Conservation (phyloP, 2,888 invertebrate species). For the Drosophila mimetica region DNA sequence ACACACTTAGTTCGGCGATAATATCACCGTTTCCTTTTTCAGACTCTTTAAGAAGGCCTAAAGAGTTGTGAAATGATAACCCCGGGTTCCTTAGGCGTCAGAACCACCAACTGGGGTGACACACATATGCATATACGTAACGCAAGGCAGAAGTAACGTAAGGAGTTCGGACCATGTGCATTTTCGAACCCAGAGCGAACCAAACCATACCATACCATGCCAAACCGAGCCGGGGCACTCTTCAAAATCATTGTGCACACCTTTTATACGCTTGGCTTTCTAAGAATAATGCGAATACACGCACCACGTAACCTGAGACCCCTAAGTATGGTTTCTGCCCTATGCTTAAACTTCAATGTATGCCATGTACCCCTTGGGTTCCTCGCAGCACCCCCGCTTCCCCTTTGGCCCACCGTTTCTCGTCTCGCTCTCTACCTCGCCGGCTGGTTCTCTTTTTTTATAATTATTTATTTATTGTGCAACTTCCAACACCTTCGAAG, state of each 20-base stretch:
- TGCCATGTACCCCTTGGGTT: conserved; percentile 53
- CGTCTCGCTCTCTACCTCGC: conserved; percentile 14
- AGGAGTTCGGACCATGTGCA: conserved; percentile 25
- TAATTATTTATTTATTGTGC: conserved; percentile 84
- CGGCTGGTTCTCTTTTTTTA: conserved; percentile 63
- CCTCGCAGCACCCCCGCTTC: background rate
- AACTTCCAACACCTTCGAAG: conserved; percentile 83
- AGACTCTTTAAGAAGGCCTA: background rate
- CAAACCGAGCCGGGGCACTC: conserved; percentile 26
- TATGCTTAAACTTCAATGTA: conserved; percentile 80
- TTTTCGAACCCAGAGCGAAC: conserved; percentile 2
- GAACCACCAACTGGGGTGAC: conserved; percentile 18
- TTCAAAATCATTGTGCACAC: conserved; percentile 77
- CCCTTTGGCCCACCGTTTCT: conserved; percentile 12
- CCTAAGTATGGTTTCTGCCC: conserved; percentile 80
- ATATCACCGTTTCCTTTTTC: background rate
- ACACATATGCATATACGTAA: conserved; percentile 31
- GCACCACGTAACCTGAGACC: conserved; percentile 79
- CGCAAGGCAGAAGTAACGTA: conserved; percentile 15
- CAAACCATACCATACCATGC: conserved; percentile 1
- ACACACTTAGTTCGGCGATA: background rate
- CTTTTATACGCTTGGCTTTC: conserved; percentile 81
- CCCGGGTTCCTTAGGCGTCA: conserved; percentile 7
- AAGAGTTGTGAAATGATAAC: conserved; percentile 12
- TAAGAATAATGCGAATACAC: conserved; percentile 81